Evolutionary conservation across 92 coral and sea anemone genomes (phyloP), one percentile per base, ranked within the genome.

Genomic region (Phenganax marumi): DNA sequence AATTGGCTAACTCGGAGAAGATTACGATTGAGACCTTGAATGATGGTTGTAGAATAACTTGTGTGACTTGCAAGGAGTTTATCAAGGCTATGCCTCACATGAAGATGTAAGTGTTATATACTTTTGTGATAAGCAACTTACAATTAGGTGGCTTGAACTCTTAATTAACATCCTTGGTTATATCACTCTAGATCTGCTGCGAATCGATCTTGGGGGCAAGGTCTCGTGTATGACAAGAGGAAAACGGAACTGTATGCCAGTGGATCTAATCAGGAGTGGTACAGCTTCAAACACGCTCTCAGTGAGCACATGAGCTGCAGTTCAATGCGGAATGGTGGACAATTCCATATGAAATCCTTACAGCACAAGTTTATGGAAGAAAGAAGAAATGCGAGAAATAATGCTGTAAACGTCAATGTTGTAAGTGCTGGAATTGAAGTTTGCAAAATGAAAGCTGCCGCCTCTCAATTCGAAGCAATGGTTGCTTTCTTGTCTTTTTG

Each of bases 361-460:
- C 68, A 60, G 68, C 18, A 60, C 19, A 22, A 9, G 9, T 7
- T 60, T 7, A 60, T 7, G 68, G 68, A 60, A n/a, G 18, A n/a
- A 22, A 60, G 18, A 60, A 9, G 68, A 7, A 9, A 60, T 8
- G 68, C 68, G 18, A n/a, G 21, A 60, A 60, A 8, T n/a, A 8
- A 7, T n/a, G 21, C 9, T 10, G 68, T 60, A 7, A 60, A 60
- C 68, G 18, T 7, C 9, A 60, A 60, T n/a, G 18, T 60, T 60
- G 68, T 60, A 7, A n/a, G 10, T 8, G 68, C 68, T 8, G 68
- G 18, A 60, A 60, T 60, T 60, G 10, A 9, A 8, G 68, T 60
- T 60, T 60, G 68, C 68, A 60, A 60, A n/a, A 60, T 60, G 68
- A 60, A 60, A n/a, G 68, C 68, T 8, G 68, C 68, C 10, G 68